These are phyloP conservation scores for Tolypeutes matacus DNA, from an alignment of 2,797 vertebrate species.

Conservation along the genomic window DNA sequence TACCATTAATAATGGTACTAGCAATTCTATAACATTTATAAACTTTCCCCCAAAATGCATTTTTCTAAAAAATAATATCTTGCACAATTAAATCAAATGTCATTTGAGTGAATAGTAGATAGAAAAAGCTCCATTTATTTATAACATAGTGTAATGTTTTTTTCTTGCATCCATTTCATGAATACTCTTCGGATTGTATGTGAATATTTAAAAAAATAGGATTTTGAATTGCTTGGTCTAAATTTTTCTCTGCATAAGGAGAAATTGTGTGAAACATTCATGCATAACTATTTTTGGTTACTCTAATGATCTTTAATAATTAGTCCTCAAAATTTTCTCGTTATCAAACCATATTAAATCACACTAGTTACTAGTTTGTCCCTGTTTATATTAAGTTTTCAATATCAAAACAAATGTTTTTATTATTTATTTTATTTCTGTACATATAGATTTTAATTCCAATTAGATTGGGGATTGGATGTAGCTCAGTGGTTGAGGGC, in stretches of 20 bases:
- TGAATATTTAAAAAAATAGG: constrained; percentile 60
- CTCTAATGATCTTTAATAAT: constrained; percentile 64
- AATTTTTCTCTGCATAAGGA: constrained; percentile 66
- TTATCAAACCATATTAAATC: constrained; percentile 70
- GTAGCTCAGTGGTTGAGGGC: too few species aligned
- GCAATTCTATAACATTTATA: neutral
- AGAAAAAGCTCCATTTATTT: neutral
- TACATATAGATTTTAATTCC: neutral
- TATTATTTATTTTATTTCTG: neutral
- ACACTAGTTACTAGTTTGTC: constrained; percentile 72
- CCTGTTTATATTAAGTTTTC: constrained; percentile 51
- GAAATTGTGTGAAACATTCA: constrained; percentile 67
- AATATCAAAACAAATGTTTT: constrained; percentile 25
- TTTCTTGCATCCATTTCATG: neutral
- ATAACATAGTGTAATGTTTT: neutral
- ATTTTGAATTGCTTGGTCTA: constrained; percentile 59
- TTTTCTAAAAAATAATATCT: neutral
- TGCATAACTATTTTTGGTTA: constrained; percentile 64
- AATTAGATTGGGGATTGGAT: neutral
- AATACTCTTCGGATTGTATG: constrained; percentile 51
- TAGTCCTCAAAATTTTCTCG: constrained; percentile 68
- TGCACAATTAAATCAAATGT: neutral
- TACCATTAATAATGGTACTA: neutral
- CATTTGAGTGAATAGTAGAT: neutral
- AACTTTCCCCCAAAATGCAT: neutral